These are phyloP conservation scores for Eledona agricola DNA, from an alignment of 2,888 invertebrate genomes.

Conservation along the genomic window DNA sequence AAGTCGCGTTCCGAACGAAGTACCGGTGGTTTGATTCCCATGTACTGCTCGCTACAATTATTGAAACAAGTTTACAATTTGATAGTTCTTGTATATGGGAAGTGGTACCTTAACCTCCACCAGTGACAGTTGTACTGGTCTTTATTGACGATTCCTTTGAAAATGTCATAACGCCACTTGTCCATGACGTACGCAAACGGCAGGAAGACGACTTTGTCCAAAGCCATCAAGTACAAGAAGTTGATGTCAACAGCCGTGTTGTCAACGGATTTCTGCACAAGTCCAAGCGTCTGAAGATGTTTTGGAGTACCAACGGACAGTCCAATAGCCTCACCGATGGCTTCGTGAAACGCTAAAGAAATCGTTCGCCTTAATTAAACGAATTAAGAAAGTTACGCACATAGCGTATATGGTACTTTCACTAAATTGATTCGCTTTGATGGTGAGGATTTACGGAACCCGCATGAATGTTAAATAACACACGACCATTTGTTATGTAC, in stretches of 20 bases:
- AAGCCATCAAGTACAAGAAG: constrained; percentile 82
- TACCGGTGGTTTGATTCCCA: constrained; percentile 87
- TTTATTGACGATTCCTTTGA: constrained; percentile 76
- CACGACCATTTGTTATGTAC: no score
- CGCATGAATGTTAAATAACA: constrained; percentile 30
- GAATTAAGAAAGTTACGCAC: constrained; percentile 29
- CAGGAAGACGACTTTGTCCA: constrained; percentile 85
- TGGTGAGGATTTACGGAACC: constrained; percentile 15
- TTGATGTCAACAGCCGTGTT: constrained; percentile 86
- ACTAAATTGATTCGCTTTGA: constrained; percentile 25
- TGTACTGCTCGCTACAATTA: constrained; percentile 77
- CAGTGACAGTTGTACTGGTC: constrained; percentile 88
- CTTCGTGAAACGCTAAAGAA: constrained; percentile 86
- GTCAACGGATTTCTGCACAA: constrained; percentile 82
- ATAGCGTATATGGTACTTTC: constrained; percentile 33
- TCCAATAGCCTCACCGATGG: constrained; percentile 88
- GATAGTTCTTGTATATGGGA: not conserved
- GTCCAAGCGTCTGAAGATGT: constrained; percentile 84
- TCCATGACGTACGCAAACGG: constrained; percentile 88
- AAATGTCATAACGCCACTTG: constrained; percentile 87
- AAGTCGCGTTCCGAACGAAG: constrained; percentile 87
- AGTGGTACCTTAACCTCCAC: constrained; percentile 79
- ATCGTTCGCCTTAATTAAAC: constrained; percentile 29
- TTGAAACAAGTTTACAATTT: no score
- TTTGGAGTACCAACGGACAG: constrained; percentile 85